Conservation (phyloP, 2,797 vertebrate genomes). For the Manis pentadactyla region DNA sequence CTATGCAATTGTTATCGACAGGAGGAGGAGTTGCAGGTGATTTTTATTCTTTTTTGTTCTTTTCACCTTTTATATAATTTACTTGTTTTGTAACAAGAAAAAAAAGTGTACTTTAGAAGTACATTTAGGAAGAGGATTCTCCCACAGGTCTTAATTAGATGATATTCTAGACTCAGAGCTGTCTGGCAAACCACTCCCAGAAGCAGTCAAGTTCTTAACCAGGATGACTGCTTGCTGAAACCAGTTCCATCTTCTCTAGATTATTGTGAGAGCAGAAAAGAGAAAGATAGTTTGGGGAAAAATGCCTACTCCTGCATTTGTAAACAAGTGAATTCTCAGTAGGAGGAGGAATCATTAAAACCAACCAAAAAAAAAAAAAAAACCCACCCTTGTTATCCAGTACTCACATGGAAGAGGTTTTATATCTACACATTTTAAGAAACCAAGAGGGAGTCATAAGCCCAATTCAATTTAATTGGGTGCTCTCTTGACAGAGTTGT, state of each 20-base stretch:
- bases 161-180: slow-evolving; percentile 56
- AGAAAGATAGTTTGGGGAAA: slow-evolving; percentile 23
- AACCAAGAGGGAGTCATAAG: slow-evolving; percentile 87
- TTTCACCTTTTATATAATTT: slow-evolving; percentile 28
- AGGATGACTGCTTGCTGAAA: slow-evolving; percentile 27
- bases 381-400: slow-evolving; percentile 82
- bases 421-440: slow-evolving; percentile 83
- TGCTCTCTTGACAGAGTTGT: slow-evolving; percentile 87
- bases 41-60: slow-evolving; percentile 34
- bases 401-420: slow-evolving; percentile 76
- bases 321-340: slow-evolving; percentile 72
- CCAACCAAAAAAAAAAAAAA: background rate
- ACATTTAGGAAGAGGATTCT: slow-evolving; percentile 55
- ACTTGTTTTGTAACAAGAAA: slow-evolving; percentile 40
- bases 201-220: slow-evolving; percentile 52
- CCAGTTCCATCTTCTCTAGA: slow-evolving; percentile 51
- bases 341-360: slow-evolving; percentile 78
- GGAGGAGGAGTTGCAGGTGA: background rate
- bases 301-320: slow-evolving; percentile 68
- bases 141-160: slow-evolving; percentile 83
- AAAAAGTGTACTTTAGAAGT: background rate
- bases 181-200: slow-evolving; percentile 58
- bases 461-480: slow-evolving; percentile 89
- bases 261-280: background rate
- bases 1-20: background rate